Conservation (phyloP, 1,140 invertebrate genomes). For the Patella vulgata region DNA sequence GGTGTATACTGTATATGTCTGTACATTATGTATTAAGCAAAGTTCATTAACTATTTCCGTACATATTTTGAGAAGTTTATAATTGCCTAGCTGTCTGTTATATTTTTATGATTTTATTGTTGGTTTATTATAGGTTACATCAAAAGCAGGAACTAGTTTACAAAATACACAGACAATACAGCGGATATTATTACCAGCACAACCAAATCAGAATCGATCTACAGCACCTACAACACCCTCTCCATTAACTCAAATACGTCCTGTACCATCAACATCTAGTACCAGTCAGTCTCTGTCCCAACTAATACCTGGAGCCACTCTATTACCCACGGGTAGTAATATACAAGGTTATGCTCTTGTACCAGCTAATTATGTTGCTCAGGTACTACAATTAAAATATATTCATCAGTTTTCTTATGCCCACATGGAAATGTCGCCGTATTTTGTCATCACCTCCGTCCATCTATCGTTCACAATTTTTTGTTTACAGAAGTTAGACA, state of each 20-base stretch:
- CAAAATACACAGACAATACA: conserved; percentile 41
- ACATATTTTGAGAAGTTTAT: no score
- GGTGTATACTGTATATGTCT: no score
- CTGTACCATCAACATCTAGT: conserved; percentile 53
- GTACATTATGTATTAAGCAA: no score
- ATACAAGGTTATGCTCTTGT: conserved; percentile 71
- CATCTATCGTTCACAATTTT: no score
- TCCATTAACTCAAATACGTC: conserved; percentile 38
- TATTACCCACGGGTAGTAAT: conserved; percentile 69
- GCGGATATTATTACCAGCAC: conserved; percentile 58
- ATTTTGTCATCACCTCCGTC: no score
- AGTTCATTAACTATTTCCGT: no score
- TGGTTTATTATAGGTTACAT: no score
- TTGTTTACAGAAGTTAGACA: no score
- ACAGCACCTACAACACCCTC: conserved; percentile 33
- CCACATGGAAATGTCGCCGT: no score
- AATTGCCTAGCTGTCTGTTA: no score
- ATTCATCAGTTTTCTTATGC: no score
- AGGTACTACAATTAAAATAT: conserved; percentile 41
- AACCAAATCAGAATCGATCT: conserved; percentile 36
- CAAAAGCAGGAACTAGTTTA: conserved; percentile 9
- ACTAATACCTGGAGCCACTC: conserved; percentile 63
- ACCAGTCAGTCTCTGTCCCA: conserved; percentile 65
- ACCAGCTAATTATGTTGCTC: conserved; percentile 73
- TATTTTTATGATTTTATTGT: no score